These are phyloP conservation scores for Heliconius ethilla DNA, from an alignment of 2,888 invertebrate genomes.

Conservation along the genomic window DNA sequence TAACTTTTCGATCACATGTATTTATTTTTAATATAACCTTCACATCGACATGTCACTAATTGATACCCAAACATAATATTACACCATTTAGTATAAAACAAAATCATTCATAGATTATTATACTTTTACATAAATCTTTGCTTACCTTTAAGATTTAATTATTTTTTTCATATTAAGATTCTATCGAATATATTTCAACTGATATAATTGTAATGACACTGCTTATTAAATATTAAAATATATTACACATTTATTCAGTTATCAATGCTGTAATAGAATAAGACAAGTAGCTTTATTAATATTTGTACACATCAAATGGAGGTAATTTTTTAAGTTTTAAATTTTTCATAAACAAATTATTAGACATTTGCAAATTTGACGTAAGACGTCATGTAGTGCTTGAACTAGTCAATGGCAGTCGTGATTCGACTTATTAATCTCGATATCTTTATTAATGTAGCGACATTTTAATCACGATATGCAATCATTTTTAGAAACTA, in stretches of 20 bases:
- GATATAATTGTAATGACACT: background rate
- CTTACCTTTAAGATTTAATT: conserved; percentile 8
- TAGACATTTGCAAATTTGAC: conserved; percentile 1
- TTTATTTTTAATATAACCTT: conserved; percentile 25
- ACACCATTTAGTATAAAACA: background rate
- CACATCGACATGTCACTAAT: background rate
- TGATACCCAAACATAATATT: background rate
- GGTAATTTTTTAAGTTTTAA: background rate
- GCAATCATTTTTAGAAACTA: background rate
- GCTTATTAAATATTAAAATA: background rate
- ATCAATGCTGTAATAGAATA: background rate
- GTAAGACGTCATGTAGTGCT: conserved; percentile 6
- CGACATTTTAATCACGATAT: background rate
- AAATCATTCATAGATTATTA: background rate
- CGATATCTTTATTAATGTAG: background rate
- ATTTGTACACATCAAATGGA: background rate
- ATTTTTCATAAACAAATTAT: background rate
- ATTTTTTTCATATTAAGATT: background rate
- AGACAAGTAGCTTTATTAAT: background rate
- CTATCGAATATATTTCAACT: background rate
- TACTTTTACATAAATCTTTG: background rate
- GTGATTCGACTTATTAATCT: background rate
- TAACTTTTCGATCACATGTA: conserved; percentile 47
- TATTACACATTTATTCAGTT: too few relatives aligned
- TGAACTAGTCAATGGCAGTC: background rate